Percentiles rank a stretch among this genome's conserved stretches.
phyloP scores from a whole-genome alignment of 2,888 invertebrate genomes.

The Drosophila peninsularis region DNA sequence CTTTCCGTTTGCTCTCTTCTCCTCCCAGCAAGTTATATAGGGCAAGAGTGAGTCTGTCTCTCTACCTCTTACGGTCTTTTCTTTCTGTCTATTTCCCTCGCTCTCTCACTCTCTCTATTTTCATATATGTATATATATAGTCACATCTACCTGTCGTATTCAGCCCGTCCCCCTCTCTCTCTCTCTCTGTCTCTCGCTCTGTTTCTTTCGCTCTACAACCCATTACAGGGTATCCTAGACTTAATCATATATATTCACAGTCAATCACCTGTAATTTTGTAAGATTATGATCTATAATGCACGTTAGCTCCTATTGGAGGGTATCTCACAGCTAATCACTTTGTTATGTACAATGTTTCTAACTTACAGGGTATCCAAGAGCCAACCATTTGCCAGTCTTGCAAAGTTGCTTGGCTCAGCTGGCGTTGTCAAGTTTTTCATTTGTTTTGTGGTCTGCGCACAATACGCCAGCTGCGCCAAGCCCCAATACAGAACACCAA shows the following conservation, averaged over 20 bases:
- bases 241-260: not conserved
- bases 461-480: constrained; percentile 52
- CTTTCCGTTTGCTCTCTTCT: too few species aligned
- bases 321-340: not conserved
- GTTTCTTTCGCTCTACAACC: too few species aligned
- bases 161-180: not conserved
- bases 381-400: constrained; percentile 20
- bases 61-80: too few species aligned
- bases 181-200: not conserved
- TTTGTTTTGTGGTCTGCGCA: constrained; percentile 55
- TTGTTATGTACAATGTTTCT: not conserved
- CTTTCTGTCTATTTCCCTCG: too few species aligned
- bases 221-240: too few species aligned
- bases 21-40: too few species aligned
- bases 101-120: too few species aligned
- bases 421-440: constrained; percentile 56
- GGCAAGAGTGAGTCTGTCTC: too few species aligned
- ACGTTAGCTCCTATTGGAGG: not conserved
- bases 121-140: too few species aligned
- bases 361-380: constrained; percentile 1
- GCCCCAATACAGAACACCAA: constrained; percentile 13
- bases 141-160: not conserved
- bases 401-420: constrained; percentile 42
- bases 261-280: not conserved
- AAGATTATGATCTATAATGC: too few species aligned